phyloP scores from a whole-genome alignment of 1,140 invertebrate genomes.

The Pogonomyrmex barbatus region DNA sequence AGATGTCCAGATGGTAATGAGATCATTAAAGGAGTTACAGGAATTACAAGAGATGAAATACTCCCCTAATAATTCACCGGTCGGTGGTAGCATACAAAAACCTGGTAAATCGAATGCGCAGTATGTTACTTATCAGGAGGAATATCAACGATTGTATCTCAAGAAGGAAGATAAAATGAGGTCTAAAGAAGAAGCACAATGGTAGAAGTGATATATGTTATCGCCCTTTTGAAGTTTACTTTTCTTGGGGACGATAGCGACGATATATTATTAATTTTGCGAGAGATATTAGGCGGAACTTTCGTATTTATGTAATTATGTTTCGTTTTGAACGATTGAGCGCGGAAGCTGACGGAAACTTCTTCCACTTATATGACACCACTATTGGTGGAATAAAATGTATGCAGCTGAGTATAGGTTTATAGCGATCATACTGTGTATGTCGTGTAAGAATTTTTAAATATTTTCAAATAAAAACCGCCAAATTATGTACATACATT shows the following conservation, averaged over 20 bases:
- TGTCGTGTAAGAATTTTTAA: conserved; percentile 72
- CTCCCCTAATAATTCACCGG: conserved; percentile 81
- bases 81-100: conserved; percentile 74
- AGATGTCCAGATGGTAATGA: conserved; percentile 83
- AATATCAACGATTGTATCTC: conserved; percentile 79
- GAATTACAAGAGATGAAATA: conserved; percentile 81
- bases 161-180: conserved; percentile 83
- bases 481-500: conserved; percentile 82
- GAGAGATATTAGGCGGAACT: conserved; percentile 62
- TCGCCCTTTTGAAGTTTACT: conserved; percentile 25
- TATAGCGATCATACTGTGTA: conserved; percentile 52
- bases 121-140: conserved; percentile 79
- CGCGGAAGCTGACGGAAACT: conserved; percentile 61
- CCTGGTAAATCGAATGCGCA: conserved; percentile 76
- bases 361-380: conserved; percentile 70
- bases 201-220: conserved; percentile 73
- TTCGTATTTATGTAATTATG: conserved; percentile 59
- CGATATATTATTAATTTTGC: conserved; percentile 63
- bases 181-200: conserved; percentile 80
- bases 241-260: conserved; percentile 40
- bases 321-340: conserved; percentile 54
- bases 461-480: conserved; percentile 81
- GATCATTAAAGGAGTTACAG: conserved; percentile 80
- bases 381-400: conserved; percentile 52
- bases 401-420: conserved; percentile 42